phyloP scores from a whole-genome alignment of 92 coral and sea anemone genomes.

The Heteractis magnifica region DNA sequence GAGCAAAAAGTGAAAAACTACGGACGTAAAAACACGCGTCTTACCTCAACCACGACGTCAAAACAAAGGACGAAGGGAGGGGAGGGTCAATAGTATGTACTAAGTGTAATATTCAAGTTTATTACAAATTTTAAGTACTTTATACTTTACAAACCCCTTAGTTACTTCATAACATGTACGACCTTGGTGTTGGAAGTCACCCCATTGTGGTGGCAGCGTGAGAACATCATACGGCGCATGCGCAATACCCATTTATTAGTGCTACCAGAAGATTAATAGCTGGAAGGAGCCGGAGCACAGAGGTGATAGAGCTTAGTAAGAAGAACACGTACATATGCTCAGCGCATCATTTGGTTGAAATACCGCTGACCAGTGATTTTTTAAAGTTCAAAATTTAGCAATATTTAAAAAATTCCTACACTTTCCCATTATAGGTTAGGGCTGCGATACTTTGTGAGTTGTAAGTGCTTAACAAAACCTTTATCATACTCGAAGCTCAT shows the following conservation, averaged over 20 bases:
- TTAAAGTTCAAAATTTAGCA: background rate
- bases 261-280: background rate
- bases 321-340: too few relatives aligned
- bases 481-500: background rate
- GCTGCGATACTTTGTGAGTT: background rate
- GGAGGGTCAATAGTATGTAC: background rate
- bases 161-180: too few relatives aligned
- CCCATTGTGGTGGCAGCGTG: background rate
- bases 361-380: background rate
- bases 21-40: background rate
- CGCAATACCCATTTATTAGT: background rate
- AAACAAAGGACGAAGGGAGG: background rate
- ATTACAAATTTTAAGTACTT: too few relatives aligned
- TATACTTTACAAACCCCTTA: too few relatives aligned
- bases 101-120: background rate
- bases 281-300: too few relatives aligned
- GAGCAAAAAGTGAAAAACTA: background rate
- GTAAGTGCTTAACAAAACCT: background rate
- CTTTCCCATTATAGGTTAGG: background rate
- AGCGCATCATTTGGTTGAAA: too few relatives aligned
- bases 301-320: too few relatives aligned
- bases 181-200: background rate
- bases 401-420: background rate
- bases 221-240: background rate
- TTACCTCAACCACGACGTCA: too few relatives aligned